phyloP scores from a whole-genome alignment of 2,113 vertebrate genomes.

The Emydura subglobosa region DNA sequence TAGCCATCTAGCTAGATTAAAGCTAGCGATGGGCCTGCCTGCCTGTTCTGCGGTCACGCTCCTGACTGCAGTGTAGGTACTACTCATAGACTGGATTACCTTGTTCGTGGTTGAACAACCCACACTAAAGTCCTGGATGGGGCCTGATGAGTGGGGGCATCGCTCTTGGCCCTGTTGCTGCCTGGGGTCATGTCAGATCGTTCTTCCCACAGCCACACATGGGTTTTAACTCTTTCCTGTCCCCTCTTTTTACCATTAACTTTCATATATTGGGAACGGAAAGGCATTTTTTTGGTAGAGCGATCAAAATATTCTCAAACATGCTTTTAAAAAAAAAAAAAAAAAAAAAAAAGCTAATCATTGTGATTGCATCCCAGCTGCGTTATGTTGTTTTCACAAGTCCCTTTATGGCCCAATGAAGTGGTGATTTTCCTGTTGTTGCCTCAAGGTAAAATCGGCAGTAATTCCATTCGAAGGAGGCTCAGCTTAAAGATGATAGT shows the following conservation, averaged over 20 bases:
- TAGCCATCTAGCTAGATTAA: background rate
- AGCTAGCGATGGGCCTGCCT: background rate
- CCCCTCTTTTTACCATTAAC: constrained; percentile 56
- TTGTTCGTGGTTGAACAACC: background rate
- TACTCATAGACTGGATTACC: background rate
- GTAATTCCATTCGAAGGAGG: constrained; percentile 65
- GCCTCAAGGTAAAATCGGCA: constrained; percentile 72
- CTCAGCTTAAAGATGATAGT: constrained; percentile 61
- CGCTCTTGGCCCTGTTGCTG: constrained; percentile 50
- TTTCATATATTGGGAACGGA: constrained; percentile 57
- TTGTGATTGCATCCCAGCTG: constrained; percentile 28
- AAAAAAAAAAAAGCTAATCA: background rate
- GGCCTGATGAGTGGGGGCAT: constrained; percentile 2
- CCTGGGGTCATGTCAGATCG: constrained; percentile 41
- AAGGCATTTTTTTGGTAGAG: constrained; percentile 60
- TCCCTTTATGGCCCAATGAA: constrained; percentile 50
- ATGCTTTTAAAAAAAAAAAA: constrained; percentile 6
- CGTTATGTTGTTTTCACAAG: constrained; percentile 65
- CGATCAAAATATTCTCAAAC: constrained; percentile 43
- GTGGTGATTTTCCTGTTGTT: constrained; percentile 30
- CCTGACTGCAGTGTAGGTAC: background rate
- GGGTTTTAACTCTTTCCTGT: constrained; percentile 62
- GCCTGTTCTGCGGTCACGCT: background rate
- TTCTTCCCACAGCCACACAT: constrained; percentile 62
- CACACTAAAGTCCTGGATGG: constrained; percentile 13